Evolutionary conservation across 2,113 vertebrate species (phyloP), one percentile per base, ranked within the genome.

Genomic region (Petrocephalus microphthalmus): DNA sequence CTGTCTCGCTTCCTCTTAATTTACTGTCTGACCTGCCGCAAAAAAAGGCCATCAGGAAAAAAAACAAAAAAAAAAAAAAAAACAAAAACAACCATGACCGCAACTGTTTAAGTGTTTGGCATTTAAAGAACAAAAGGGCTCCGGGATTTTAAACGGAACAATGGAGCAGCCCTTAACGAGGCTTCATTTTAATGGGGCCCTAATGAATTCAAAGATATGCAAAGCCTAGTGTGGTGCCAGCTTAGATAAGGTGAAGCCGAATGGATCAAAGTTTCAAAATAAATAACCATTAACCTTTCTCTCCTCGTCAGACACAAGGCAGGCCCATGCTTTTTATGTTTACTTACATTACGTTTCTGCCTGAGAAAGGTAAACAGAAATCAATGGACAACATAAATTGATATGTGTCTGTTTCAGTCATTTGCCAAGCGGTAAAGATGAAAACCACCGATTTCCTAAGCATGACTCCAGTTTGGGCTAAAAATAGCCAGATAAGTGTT

Each of bases 141-240:
- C 10, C 6, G 19, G 20, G 19, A 5, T 89, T 81, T 88, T 64
- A 81, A 89, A 90, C 56, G n/a, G 84, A 85, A 87, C 67, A 82
- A 82, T 88, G 47, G 57, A 83, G 88, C 84, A 64, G 67, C 42
- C 85, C 89, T 52, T 42, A 89, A 90, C 25, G 88, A 89, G 33
- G 85, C 56, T 57, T 87, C 49, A 37, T 89, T 51, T 71, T 90
- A 90, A 90, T 88, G 74, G 87, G 25, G 49, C 51, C 22, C 54
- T 90, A 91, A 92, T 92, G 49, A 89, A 92, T 91, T 92, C 88
- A 91, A 89, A 91, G 87, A 90, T 90, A 92, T 91, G 90, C 90
- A 91, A 91, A 91, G 53, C 51, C 87, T 91, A 67, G 85, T 29
- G 67, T 57, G 67, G 25, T 85, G 13, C 83, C 52, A 81, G 87